A percentile compares a stretch with the other conserved stretches of the same genome.
Evolutionary conservation across 1,140 invertebrate genomes (phyloP).

Genomic region (Bradysia coprophila): DNA sequence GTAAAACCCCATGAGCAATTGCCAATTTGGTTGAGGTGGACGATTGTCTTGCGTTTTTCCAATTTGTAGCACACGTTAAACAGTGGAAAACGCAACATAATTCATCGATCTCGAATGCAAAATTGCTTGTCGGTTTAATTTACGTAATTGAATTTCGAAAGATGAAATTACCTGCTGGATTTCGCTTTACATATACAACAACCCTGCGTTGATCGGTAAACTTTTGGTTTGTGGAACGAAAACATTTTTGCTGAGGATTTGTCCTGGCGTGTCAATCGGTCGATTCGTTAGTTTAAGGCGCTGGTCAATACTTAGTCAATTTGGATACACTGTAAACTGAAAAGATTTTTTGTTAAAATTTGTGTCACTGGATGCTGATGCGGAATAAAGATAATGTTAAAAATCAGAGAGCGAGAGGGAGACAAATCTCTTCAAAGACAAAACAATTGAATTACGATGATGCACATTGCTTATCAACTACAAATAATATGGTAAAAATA

Average conservation of each 20-base stretch:
- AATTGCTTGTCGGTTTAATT: not conserved
- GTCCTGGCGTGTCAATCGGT: too few species aligned
- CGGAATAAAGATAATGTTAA: not conserved
- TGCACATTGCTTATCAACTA: too few species aligned
- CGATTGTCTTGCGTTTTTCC: too few species aligned
- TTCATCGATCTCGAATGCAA: not conserved
- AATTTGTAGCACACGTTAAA: too few species aligned
- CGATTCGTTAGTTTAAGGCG: not conserved
- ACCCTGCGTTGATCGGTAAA: constrained; percentile 63
- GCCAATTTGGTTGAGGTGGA: too few species aligned
- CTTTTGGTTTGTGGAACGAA: constrained; percentile 78
- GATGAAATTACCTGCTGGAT: constrained; percentile 42
- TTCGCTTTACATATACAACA: constrained; percentile 83
- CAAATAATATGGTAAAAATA: too few species aligned
- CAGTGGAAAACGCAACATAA: too few species aligned
- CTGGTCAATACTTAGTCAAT: not conserved
- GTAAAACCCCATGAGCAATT: not conserved
- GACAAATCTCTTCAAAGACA: too few species aligned
- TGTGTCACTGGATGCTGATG: not conserved
- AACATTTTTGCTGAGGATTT: constrained; percentile 41
- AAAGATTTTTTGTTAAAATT: not conserved
- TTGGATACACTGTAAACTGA: not conserved
- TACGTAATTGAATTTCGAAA: constrained; percentile 1
- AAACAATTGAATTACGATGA: too few species aligned
- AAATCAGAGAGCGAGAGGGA: too few species aligned